Conservation (phyloP, 2,888 invertebrate genomes). For the Tipula unca region DNA sequence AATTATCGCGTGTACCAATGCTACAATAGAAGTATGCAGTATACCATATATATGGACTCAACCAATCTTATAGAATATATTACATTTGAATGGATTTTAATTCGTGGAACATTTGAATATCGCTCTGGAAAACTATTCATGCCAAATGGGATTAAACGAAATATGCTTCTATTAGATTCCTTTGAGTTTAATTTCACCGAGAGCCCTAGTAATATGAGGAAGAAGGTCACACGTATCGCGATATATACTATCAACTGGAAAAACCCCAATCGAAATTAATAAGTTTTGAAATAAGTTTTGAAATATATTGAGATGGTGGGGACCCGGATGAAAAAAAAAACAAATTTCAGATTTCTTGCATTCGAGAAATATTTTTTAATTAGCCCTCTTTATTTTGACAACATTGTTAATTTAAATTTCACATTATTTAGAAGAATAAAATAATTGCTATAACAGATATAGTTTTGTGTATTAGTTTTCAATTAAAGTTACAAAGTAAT, state of each 20-base stretch:
- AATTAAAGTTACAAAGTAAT: not conserved
- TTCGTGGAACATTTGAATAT: not conserved
- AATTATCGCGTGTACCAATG: conserved; percentile 37
- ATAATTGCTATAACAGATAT: too few relatives aligned
- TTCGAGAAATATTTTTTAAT: not conserved
- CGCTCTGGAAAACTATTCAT: not conserved
- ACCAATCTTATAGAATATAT: not conserved
- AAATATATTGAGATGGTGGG: not conserved
- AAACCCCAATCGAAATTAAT: not conserved
- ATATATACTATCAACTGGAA: not conserved
- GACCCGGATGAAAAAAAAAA: not conserved
- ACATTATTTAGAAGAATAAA: not conserved
- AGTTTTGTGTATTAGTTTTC: not conserved
- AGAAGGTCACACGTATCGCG: not conserved
- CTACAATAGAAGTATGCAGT: conserved; percentile 33
- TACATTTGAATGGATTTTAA: not conserved
- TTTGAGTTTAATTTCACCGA: not conserved
- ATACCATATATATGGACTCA: conserved; percentile 32
- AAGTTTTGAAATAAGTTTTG: conserved; percentile 14
- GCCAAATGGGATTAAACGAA: not conserved
- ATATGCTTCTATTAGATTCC: not conserved
- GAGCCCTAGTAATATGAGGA: not conserved
- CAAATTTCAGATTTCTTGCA: not conserved
- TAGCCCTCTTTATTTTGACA: not conserved
- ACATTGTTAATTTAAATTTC: not conserved